These are phyloP conservation scores for Drosophila rhopaloa DNA, from an alignment of 1,140 invertebrate genomes.

Conservation along the genomic window DNA sequence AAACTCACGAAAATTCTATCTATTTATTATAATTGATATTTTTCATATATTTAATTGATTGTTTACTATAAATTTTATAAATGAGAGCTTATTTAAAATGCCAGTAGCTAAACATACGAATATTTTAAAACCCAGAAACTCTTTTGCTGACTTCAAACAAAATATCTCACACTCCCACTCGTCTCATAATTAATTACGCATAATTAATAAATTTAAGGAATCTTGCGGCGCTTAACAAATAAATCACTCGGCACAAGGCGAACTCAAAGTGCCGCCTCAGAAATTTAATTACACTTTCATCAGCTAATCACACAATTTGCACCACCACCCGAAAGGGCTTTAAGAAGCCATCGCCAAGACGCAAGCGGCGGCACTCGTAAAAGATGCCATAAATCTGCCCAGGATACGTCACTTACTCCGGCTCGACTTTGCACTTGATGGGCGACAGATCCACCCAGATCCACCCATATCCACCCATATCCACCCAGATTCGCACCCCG, in stretches of 20 bases:
- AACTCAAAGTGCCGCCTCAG: slow-evolving; percentile 35
- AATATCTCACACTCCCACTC: not conserved
- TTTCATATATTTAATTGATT: too few relatives aligned
- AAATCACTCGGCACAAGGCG: slow-evolving; percentile 45
- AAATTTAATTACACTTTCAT: slow-evolving; percentile 66
- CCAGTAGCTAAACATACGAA: too few relatives aligned
- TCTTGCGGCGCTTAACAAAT: slow-evolving; percentile 44
- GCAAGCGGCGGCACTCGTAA: slow-evolving; percentile 38
- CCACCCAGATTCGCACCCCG: slow-evolving; percentile 5
- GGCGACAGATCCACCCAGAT: slow-evolving; percentile 10
- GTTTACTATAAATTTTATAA: too few relatives aligned
- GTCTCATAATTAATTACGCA: slow-evolving; percentile 57
- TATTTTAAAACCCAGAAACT: too few relatives aligned
- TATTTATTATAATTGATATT: too few relatives aligned
- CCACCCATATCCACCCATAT: slow-evolving; percentile 3
- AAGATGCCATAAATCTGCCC: slow-evolving; percentile 50
- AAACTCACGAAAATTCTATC: too few relatives aligned
- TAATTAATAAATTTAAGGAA: slow-evolving; percentile 71
- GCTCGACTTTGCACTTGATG: slow-evolving; percentile 49
- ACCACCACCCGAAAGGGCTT: slow-evolving; percentile 26
- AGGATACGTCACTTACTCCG: slow-evolving; percentile 40
- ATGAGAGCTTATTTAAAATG: too few relatives aligned
- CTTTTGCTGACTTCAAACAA: not conserved
- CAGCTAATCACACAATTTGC: slow-evolving; percentile 63
- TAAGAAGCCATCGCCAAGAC: slow-evolving; percentile 23